Evolutionary conservation across 2,888 invertebrate genomes (phyloP), one percentile per base, ranked within the genome.

Genomic region (Andricus curvator): DNA sequence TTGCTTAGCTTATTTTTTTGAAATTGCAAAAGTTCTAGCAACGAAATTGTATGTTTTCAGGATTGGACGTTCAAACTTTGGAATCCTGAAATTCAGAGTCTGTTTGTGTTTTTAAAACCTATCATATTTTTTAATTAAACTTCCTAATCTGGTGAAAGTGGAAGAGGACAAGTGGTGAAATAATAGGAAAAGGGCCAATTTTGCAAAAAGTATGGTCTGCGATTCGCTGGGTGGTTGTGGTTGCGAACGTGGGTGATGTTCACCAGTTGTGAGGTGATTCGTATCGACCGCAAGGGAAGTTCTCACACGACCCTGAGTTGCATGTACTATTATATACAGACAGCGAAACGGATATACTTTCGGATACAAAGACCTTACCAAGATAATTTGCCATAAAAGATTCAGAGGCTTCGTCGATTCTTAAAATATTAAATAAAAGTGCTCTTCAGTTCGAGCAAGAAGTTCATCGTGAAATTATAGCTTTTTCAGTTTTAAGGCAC

Each of bases 241-340:
- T 68, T 76, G 74, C 66, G 37, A 66, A 25, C 67, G 79, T 78
- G 83, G 84, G 82, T 85, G 85, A 85, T 84, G 82, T 84, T 84
- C 84, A 85, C 80, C 80, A 78, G 82, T 84, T 82, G 82, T 83
- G 88, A 86, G 86, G 86, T 88, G 87, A 90, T 87, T 88, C 85
- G 87, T 89, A 89, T 90, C 89, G 89, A 89, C 87, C 88, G 89
- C 86, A 86, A 83, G 82, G 82, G 85, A 87, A 85, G 86, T 84
- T 85, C 80, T 78, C 80, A 81, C 84, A 82, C 84, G 83, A 83
- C 83, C 85, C 74, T 74, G 74, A 60, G 74, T 33, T 74, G 51
- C 33, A 74, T 74, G 60, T 22, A 60, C 22, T 60, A 60, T 60
- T 60, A 51, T 51, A 51, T 20, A 33, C 29, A 33, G 70, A 51